Percentiles rank a stretch among this genome's conserved stretches.
phyloP scores from a whole-genome alignment of 2,113 vertebrate genomes.

The Lepidothrix coronata region DNA sequence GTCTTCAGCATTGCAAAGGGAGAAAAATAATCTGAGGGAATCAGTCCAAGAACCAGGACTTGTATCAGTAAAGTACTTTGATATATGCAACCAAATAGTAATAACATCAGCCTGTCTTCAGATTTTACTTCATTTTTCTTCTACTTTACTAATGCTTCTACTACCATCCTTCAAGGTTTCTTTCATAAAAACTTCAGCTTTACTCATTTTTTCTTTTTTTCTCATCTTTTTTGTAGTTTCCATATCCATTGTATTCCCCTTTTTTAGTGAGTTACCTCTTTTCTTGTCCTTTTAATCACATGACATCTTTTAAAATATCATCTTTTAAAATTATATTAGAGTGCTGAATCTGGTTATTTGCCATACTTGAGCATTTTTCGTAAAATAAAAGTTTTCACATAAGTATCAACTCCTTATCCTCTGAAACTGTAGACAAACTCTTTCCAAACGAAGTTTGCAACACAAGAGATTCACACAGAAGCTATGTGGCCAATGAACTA shows the following conservation, averaged over 20 bases:
- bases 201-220: not conserved
- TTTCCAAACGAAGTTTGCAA: not conserved
- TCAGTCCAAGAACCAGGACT: not conserved
- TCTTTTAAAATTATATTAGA: not conserved
- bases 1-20: not conserved
- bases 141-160: not conserved
- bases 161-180: not conserved
- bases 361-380: not conserved
- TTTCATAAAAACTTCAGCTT: not conserved
- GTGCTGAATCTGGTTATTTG: not conserved
- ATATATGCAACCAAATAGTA: not conserved
- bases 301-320: not conserved
- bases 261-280: not conserved
- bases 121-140: not conserved
- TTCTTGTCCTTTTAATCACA: not conserved
- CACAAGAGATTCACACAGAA: not conserved
- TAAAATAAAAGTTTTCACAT: not conserved
- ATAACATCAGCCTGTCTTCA: not conserved
- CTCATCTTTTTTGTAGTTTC: not conserved
- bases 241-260: not conserved
- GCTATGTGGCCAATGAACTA: not conserved
- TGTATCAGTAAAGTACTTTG: not conserved
- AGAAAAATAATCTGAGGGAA: not conserved
- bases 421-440: not conserved
- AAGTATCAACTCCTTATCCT: not conserved